A percentile compares a stretch with the other conserved stretches of the same genome.
phyloP scores from a whole-genome alignment of 2,797 vertebrate species.

The Acomys russatus region DNA sequence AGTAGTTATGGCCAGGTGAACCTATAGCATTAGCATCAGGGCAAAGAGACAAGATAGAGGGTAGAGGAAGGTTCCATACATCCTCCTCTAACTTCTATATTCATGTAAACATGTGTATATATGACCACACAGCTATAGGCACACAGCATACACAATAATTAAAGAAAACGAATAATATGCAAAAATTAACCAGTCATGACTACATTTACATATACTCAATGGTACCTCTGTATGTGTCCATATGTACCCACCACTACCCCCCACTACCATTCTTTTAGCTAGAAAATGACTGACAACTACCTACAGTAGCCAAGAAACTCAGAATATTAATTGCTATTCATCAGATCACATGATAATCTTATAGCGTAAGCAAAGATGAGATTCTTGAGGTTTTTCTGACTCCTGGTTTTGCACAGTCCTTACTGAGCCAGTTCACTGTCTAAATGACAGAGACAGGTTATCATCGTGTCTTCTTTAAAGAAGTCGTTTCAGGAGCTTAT shows the following conservation, averaged over 20 bases:
- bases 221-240: neutral
- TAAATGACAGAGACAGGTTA: conserved; percentile 47
- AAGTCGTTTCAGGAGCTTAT: conserved; percentile 81
- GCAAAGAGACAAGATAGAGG: neutral
- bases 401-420: conserved; percentile 20
- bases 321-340: conserved; percentile 44
- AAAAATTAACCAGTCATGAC: neutral
- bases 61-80: neutral
- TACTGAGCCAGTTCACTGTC: conserved; percentile 40
- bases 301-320: conserved; percentile 22
- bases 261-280: neutral
- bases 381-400: conserved; percentile 30
- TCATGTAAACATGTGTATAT: neutral
- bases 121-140: neutral
- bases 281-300: conserved; percentile 52
- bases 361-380: conserved; percentile 44
- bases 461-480: conserved; percentile 80
- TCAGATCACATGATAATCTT: conserved; percentile 42
- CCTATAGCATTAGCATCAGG: neutral
- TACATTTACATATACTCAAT: neutral
- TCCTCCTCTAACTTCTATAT: neutral
- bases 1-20: too few species aligned
- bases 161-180: neutral
- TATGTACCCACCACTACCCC: neutral
- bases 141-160: neutral